phyloP scores from a whole-genome alignment of 2,888 invertebrate genomes.

The Loripinus fragilis region DNA sequence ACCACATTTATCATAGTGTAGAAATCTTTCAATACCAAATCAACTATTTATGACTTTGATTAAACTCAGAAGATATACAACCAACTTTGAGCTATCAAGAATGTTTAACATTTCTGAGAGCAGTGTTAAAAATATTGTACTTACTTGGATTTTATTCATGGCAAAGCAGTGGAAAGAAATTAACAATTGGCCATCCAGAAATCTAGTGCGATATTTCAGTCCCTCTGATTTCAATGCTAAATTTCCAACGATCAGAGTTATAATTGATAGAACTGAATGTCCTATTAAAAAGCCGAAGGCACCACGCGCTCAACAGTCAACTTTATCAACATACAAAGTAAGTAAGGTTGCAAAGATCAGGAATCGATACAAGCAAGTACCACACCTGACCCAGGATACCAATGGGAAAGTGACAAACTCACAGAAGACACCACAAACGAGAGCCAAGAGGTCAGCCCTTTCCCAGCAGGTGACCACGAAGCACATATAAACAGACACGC shows the following conservation, averaged over 20 bases:
- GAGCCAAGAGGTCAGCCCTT: too few species aligned
- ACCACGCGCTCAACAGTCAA: conserved; percentile 50
- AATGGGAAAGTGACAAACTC: too few species aligned
- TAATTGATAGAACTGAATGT: conserved; percentile 64
- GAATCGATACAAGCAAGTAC: too few species aligned
- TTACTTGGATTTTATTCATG: conserved; percentile 50
- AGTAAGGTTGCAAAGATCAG: too few species aligned
- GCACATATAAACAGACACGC: too few species aligned
- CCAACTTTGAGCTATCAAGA: conserved; percentile 40
- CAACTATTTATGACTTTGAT: too few species aligned
- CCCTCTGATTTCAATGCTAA: conserved; percentile 55
- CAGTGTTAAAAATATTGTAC: conserved; percentile 40
- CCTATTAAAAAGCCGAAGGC: conserved; percentile 57
- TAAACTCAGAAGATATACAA: conserved; percentile 5
- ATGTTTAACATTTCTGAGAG: conserved; percentile 43
- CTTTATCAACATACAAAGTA: conserved; percentile 55
- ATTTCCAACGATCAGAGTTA: conserved; percentile 59
- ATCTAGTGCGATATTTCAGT: conserved; percentile 48
- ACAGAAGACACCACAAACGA: too few species aligned
- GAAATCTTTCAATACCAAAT: too few species aligned
- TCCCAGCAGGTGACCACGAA: too few species aligned
- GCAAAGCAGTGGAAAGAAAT: conserved; percentile 49
- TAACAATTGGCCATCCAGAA: conserved; percentile 48
- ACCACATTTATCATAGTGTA: too few species aligned
- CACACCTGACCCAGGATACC: too few species aligned